Evolutionary conservation across 2,113 vertebrate species (phyloP).

Genomic region (Camelus bactrianus): DNA sequence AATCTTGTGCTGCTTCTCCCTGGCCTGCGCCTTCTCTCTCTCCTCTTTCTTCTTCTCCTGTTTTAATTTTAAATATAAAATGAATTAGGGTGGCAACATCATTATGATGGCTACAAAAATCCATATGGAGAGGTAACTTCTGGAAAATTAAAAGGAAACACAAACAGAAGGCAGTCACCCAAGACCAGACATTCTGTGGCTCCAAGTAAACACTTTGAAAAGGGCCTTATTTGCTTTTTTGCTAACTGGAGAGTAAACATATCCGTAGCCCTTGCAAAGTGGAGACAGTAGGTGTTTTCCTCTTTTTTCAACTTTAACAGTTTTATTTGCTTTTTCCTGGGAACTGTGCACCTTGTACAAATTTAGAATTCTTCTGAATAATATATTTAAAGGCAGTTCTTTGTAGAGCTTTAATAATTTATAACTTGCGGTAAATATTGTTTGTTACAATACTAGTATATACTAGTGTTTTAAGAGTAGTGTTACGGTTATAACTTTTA

Average conservation of each 20-base stretch:
- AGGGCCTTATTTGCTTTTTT: background rate
- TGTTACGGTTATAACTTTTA: background rate
- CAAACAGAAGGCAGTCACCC: background rate
- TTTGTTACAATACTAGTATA: background rate
- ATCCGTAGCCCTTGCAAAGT: background rate
- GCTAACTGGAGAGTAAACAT: background rate
- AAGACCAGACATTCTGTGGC: background rate
- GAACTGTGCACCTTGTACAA: background rate
- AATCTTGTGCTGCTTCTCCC: background rate
- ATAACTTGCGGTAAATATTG: background rate
- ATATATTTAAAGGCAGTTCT: background rate
- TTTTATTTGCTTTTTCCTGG: background rate
- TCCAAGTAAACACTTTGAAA: background rate
- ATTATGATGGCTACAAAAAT: background rate
- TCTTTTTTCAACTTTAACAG: background rate
- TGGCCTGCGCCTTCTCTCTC: background rate
- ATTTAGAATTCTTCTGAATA: background rate
- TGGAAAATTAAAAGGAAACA: slow-evolving; percentile 16
- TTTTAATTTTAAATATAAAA: background rate
- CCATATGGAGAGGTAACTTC: background rate
- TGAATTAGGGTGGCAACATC: background rate
- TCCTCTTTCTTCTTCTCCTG: background rate
- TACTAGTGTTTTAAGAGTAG: background rate
- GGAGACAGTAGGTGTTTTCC: background rate
- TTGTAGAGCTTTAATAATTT: background rate